phyloP scores from a whole-genome alignment of 2,797 vertebrate species.

The Notolabrus celidotus region DNA sequence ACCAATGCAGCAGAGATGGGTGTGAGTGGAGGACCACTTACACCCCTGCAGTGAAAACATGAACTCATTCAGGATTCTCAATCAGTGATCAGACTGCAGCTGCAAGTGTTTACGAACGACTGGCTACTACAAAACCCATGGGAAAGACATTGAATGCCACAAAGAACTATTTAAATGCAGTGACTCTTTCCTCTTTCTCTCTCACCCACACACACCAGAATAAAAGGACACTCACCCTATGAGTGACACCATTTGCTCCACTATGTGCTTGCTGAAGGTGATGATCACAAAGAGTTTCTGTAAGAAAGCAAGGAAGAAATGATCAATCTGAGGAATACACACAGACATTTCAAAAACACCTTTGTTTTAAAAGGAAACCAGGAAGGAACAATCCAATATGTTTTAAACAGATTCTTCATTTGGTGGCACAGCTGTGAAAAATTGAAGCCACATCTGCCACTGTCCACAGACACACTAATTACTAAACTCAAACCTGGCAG shows the following conservation, averaged over 20 bases:
- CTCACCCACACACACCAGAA: background rate
- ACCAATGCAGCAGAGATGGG: constrained; percentile 49
- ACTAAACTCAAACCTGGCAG: constrained; percentile 48
- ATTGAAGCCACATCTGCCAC: constrained; percentile 44
- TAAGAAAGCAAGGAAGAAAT: constrained; percentile 55
- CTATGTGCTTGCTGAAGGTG: constrained; percentile 99
- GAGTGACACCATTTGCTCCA: constrained; percentile 98
- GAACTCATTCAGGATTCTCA: constrained; percentile 43
- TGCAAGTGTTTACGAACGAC: constrained; percentile 50
- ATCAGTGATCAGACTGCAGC: constrained; percentile 42
- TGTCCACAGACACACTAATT: constrained; percentile 45
- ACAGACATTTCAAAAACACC: background rate
- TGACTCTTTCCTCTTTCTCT: background rate
- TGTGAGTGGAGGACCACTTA: background rate
- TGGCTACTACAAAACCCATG: constrained; percentile 33
- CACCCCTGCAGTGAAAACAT: constrained; percentile 24
- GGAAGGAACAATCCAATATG: background rate
- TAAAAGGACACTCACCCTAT: constrained; percentile 91
- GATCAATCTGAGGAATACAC: constrained; percentile 5
- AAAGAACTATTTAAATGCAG: constrained; percentile 10
- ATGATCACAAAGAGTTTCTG: constrained; percentile 99
- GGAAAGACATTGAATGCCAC: constrained; percentile 28
- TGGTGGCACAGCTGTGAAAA: constrained; percentile 37
- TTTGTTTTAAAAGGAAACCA: background rate
- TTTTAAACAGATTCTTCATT: background rate